Evolutionary conservation across 2,888 invertebrate species (phyloP), one percentile per base, ranked within the genome.

Genomic region (Heliconius erato): DNA sequence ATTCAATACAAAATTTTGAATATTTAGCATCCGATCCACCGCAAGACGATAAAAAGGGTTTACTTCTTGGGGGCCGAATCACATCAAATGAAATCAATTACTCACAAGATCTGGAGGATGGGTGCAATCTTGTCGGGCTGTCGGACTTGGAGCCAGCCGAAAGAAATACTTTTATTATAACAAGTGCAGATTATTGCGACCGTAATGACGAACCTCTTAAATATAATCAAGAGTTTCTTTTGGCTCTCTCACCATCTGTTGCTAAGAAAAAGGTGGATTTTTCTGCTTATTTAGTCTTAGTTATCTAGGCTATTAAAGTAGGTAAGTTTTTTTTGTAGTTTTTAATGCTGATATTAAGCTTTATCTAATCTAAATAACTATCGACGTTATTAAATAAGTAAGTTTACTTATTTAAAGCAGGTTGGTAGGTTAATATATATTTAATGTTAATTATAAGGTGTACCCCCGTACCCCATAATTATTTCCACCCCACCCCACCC

Each of bases 181-280:
- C 93, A 9, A 96, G 94, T 81, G 92, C 94, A 40, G 96, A 95
- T 84, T 94, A 95, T 86, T 95, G 95, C 84, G 88, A 95, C 65
- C 89, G 95, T 23, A 91, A 92, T 19, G 91, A 91, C 4, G 96
- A 95, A 88, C 79, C 85, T 3, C 87, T 96, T 49, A 95, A 95
- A 85, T 95, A 92, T 85, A 93, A 95, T 82, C 96, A 96, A 86
- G 95, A 95, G 85, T 95, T 96, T 85, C 89, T 95, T 69, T 87
- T 96, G 4, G 91, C 92, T 23, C 86, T 95, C 2, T 90, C 92
- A 5, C 92, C 93, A 23, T 94, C 95, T 35, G 82, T 92, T 23
- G 87, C 87, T 23, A 88, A 87, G 9, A 93, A 89, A 87, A 92
- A 92, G 90, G 94, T 93, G 76, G 23, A 59, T 26, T 76, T 63